Base-by-base conservation (phyloP, 2,888 invertebrate species). In the Hofmannophila pseudospretella region DNA sequence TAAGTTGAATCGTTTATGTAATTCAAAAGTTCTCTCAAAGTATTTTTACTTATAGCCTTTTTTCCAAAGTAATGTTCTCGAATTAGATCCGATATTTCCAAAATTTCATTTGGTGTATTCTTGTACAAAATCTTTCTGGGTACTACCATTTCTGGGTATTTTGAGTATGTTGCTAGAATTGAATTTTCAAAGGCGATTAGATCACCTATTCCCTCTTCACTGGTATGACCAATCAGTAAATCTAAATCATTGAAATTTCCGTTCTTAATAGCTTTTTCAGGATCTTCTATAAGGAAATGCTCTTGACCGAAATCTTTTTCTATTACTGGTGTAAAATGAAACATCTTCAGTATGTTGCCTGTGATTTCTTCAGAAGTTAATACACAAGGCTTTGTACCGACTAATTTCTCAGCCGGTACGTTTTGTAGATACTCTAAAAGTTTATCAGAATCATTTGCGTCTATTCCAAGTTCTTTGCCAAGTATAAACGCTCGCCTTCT, bases 211-310 rank as follows among this genome's bases (percentile, higher is more conserved):
- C 23, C 23, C n/a, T 94, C 94, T 36, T 91, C 88, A 1, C 88
- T 88, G 7, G 91, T 94, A 5, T 91, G 64, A 1, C 94, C 94
- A 13, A 91, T 82, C 58, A 95, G 88, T 63, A 93, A 84, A 0
- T 94, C 93, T 1, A 90, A 84, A 23, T 70, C 51, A 31, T 69
- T 69, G 3, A 88, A 60, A 8, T 67, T 73, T 14, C 90, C 90
- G 19, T 75, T 69, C 53, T 58, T 67, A 14, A 69, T 40, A 14
- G 51, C 34, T 9, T 59, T 46, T 4, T 53, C 28, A 1, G 64
- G 64, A 9, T 57, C 42, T 42, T 67, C 62, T 0, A 54, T 59
- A 11, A 76, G 16, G 28, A 74, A 75, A 31, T 58, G 53, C 2
- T 63, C 56, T 29, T 54, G 41, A 0, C 72, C 72, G 38, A 70